A percentile compares a stretch with the other conserved stretches of the same genome.
Evolutionary conservation across 2,113 vertebrate species (phyloP).

Genomic region (Eurypyga helias): DNA sequence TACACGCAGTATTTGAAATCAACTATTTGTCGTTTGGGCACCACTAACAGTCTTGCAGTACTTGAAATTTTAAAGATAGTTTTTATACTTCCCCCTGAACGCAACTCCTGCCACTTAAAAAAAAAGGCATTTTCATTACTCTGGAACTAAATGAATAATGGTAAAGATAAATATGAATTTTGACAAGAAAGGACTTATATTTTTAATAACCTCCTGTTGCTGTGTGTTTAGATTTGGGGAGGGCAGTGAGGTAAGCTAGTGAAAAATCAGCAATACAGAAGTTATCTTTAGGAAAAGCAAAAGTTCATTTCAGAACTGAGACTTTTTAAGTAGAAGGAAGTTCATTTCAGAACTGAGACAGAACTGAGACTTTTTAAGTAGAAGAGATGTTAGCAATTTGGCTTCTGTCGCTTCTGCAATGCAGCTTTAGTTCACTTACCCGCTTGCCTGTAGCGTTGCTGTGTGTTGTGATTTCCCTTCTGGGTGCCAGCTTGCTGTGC

Average conservation of each 20-base stretch:
- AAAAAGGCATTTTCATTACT: not conserved
- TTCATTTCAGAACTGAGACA: not conserved
- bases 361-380: not conserved
- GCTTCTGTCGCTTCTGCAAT: not conserved
- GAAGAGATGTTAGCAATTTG: not conserved
- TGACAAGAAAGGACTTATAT: not conserved
- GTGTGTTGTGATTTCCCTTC: not conserved
- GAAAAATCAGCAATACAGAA: not conserved
- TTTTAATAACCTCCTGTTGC: not conserved
- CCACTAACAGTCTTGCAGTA: not conserved
- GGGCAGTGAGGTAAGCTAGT: not conserved
- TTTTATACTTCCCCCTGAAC: not conserved
- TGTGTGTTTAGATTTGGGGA: not conserved
- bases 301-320: not conserved
- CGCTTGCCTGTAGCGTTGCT: not conserved
- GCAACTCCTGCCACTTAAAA: not conserved
- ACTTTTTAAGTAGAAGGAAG: not conserved
- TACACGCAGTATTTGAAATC: not conserved
- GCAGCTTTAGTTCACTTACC: not conserved
- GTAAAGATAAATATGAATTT: not conserved
- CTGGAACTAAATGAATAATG: not conserved
- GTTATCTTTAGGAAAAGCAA: not conserved
- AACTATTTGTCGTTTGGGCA: not conserved
- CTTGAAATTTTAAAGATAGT: not conserved
- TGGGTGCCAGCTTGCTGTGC: not conserved